Conservation (phyloP, 1,140 invertebrate genomes). For the Branchinecta lynchi region DNA sequence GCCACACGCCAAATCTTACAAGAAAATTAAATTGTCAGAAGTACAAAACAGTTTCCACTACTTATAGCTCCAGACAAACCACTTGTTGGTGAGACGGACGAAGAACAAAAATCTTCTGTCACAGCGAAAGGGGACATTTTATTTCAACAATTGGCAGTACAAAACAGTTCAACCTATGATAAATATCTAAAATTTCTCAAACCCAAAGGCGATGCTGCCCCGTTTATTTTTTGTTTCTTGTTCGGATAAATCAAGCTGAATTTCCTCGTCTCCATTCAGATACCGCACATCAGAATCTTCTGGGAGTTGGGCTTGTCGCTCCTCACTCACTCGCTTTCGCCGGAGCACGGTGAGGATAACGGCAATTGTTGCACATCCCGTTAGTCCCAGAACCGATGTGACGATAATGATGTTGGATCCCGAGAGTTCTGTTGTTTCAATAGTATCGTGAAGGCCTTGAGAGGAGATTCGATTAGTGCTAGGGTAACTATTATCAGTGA, state of each 20-base stretch:
- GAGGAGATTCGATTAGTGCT: background rate
- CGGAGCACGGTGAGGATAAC: conserved; percentile 1
- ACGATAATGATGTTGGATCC: background rate
- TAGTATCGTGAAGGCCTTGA: conserved; percentile 2
- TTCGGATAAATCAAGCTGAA: conserved; percentile 18
- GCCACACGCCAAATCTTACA: too few relatives aligned
- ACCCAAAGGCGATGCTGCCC: background rate
- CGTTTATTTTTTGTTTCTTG: background rate
- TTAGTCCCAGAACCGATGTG: conserved; percentile 11
- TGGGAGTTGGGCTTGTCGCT: conserved; percentile 19
- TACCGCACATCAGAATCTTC: conserved; percentile 25
- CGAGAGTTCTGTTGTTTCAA: background rate
- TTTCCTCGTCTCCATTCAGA: conserved; percentile 22
- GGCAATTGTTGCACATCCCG: conserved; percentile 3
- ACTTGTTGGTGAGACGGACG: too few relatives aligned
- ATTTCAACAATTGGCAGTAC: too few relatives aligned
- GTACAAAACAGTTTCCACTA: too few relatives aligned
- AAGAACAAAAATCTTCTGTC: too few relatives aligned
- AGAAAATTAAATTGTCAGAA: too few relatives aligned
- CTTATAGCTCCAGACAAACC: too few relatives aligned
- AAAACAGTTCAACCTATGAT: too few relatives aligned
- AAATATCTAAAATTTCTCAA: background rate
- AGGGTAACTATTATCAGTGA: conserved; percentile 4
- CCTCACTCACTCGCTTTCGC: background rate
- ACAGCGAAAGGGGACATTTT: too few relatives aligned